Base-by-base conservation (phyloP, 2,113 vertebrate species). In the Tapirus terrestris region DNA sequence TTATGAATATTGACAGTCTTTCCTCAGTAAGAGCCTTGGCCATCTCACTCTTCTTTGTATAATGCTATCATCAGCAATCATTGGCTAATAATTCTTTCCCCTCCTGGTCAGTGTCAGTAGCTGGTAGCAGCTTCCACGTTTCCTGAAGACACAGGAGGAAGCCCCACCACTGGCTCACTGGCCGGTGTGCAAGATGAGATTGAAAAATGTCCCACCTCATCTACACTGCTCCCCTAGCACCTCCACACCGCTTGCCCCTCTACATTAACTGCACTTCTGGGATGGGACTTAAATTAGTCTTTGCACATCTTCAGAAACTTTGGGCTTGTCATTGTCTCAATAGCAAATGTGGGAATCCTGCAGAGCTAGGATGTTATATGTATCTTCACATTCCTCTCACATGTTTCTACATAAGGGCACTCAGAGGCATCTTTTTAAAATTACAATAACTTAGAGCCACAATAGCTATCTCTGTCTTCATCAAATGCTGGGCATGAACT, bases 401-500 rank as follows among this genome's bases (percentile, higher is more conserved):
- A 18, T 61, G 39, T 76, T 76, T 61, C 70, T 72, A 76, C 39
- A 68, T 56, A 88, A 60, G 4, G 36, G 2, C 13, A 86, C 43
- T 70, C 60, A 84, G 48, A 95, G 95, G 29, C 67, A 76, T 36
- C 67, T 63, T 65, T 92, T 80, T 75, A 33, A 45, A 81, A 79
- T 63, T 81, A 72, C 1, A 90, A 36, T 79, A 82, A 86, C 48
- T 70, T 94, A 86, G 51, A 91, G 23, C 21, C 48, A 56, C 29
- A 51, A 63, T 48, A 58, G 45, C 43, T 53, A 79, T 39, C 27
- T 63, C 81, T 76, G 45, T 80, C 81, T 97, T 89, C 79, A 56
- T 68, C 65, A 82, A 89, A 85, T 76, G 33, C 73, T 85, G 58
- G 61, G 45, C 80, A 43, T 93, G n/a, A 93, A 68, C 63, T 91